Conservation (phyloP, 1,140 invertebrate species). For the Lanistes nyassanus region DNA sequence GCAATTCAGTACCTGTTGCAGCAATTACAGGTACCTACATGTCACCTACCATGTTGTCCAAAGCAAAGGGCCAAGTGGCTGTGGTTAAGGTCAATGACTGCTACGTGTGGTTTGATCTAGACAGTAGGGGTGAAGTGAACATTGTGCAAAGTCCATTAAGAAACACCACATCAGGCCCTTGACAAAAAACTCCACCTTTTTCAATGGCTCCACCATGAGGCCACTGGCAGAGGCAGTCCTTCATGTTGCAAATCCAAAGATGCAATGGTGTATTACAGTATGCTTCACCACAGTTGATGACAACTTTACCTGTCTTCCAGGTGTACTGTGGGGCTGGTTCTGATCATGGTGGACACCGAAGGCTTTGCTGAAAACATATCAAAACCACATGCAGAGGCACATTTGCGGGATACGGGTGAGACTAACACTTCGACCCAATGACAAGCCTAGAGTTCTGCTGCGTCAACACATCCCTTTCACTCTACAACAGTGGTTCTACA, state of each 20-base stretch:
- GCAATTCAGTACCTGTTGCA: too few species aligned
- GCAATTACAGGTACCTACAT: too few species aligned
- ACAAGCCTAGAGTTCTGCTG: neutral
- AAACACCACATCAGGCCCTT: neutral
- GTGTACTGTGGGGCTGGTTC: neutral
- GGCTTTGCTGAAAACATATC: neutral
- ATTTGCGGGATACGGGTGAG: neutral
- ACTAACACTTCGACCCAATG: neutral
- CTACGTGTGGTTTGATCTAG: too few species aligned
- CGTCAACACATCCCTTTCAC: neutral
- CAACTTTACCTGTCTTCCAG: neutral
- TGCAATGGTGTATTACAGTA: neutral
- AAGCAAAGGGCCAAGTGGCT: too few species aligned
- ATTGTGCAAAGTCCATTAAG: neutral
- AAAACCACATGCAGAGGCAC: neutral
- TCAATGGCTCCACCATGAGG: neutral
- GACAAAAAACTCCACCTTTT: too few species aligned
- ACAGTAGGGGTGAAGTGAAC: conserved; percentile 10
- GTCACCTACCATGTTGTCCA: too few species aligned
- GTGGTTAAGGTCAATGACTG: too few species aligned
- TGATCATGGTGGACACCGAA: neutral
- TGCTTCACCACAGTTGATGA: neutral
- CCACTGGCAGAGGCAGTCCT: neutral
- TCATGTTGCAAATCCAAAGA: neutral
- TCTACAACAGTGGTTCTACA: conserved; percentile 17